Conservation (phyloP, 2,888 invertebrate species). For the Psococerastis gibbosa region DNA sequence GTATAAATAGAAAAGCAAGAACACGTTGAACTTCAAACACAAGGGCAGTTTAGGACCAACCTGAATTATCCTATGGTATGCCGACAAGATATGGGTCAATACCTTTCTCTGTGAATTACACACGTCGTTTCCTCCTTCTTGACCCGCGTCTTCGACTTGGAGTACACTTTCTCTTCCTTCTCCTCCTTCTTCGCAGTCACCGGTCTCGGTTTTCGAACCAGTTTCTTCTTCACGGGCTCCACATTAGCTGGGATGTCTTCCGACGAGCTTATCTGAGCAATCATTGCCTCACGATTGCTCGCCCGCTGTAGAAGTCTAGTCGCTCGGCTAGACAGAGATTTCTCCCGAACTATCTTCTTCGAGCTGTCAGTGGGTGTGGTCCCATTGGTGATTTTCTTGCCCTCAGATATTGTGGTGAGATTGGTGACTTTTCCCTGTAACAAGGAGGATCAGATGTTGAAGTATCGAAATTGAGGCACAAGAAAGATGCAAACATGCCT, state of each 20-base stretch:
- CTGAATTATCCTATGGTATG: too few relatives aligned
- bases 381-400: not conserved
- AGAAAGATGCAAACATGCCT: too few relatives aligned
- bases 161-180: not conserved
- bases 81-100: too few relatives aligned
- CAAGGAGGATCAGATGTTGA: too few relatives aligned
- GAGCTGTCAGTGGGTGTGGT: slow-evolving; percentile 1
- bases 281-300: slow-evolving; percentile 29
- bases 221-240: slow-evolving; percentile 5
- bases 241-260: slow-evolving; percentile 25
- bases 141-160: not conserved
- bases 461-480: too few relatives aligned
- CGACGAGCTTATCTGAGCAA: slow-evolving; percentile 30
- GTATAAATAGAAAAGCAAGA: too few relatives aligned
- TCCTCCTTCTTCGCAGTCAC: not conserved
- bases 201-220: not conserved
- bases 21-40: too few relatives aligned
- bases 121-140: not conserved
- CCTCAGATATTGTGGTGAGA: slow-evolving; percentile 17
- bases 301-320: slow-evolving; percentile 30
- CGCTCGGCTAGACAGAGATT: slow-evolving; percentile 16
- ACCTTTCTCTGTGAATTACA: too few relatives aligned
- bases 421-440: too few relatives aligned
- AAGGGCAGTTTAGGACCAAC: too few relatives aligned
- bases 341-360: slow-evolving; percentile 5